Conservation (phyloP, 2,888 invertebrate genomes). For the Drosophila yooni region DNA sequence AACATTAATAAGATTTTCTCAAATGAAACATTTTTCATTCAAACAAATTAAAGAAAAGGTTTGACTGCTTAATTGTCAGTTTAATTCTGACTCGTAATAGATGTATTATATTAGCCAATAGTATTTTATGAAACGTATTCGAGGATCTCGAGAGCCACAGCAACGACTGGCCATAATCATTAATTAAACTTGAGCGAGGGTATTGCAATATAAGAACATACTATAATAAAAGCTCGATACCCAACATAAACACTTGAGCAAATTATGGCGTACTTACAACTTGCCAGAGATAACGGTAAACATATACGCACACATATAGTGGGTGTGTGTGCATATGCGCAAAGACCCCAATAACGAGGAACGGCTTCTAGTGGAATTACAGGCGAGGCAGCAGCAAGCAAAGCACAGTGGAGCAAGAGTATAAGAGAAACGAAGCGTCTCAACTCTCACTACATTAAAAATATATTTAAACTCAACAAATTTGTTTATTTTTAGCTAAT, state of each 20-base stretch:
- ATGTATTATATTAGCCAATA: constrained; percentile 5
- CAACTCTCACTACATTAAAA: not conserved
- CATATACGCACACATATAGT: constrained; percentile 23
- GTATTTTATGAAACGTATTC: constrained; percentile 4
- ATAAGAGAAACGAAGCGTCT: not conserved
- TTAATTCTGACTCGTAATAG: not conserved
- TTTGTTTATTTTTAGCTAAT: not conserved
- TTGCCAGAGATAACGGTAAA: constrained; percentile 69
- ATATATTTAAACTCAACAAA: not conserved
- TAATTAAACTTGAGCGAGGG: constrained; percentile 58
- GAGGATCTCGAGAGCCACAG: constrained; percentile 6
- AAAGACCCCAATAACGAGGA: constrained; percentile 52
- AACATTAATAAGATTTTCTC: rapidly evolving
- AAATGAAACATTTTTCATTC: not conserved
- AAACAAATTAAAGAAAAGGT: not conserved
- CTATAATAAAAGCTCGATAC: constrained; percentile 61
- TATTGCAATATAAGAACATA: constrained; percentile 55
- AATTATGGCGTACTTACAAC: constrained; percentile 69
- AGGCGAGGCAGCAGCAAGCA: constrained; percentile 27
- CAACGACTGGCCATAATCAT: constrained; percentile 51
- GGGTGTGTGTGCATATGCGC: constrained; percentile 35
- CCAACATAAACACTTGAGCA: constrained; percentile 67
- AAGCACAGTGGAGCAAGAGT: constrained; percentile 32
- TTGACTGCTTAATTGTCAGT: not conserved
- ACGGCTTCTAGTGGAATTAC: constrained; percentile 45